Conservation (phyloP, 2,888 invertebrate genomes). For the Empis stercorea region DNA sequence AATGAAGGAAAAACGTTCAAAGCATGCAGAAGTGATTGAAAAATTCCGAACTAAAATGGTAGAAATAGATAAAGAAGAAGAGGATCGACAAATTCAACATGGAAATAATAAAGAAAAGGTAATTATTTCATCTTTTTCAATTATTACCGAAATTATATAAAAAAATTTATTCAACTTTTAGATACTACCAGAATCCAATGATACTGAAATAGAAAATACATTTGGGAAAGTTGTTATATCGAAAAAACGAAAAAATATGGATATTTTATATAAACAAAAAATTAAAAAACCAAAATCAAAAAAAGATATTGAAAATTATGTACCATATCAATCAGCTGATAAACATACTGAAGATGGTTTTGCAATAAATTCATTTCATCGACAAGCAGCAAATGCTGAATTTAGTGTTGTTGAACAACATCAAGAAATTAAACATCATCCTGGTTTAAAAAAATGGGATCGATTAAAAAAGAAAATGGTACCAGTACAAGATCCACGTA, state of each 20-base stretch:
- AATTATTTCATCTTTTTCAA: too few species aligned
- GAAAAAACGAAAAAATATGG: conserved; percentile 39
- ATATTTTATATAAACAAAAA: conserved; percentile 44
- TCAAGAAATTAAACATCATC: conserved; percentile 49
- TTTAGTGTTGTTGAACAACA: conserved; percentile 73
- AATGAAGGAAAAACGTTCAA: conserved; percentile 78
- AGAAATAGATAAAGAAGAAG: conserved; percentile 25
- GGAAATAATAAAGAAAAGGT: conserved; percentile 6
- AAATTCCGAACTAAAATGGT: conserved; percentile 33
- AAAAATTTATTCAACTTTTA: conserved; percentile 2
- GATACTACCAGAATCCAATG: conserved; percentile 34
- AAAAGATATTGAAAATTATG: conserved; percentile 68
- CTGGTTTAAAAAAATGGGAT: conserved; percentile 74
- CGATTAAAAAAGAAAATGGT: conserved; percentile 94
- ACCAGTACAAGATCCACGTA: conserved; percentile 40
- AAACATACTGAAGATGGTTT: conserved; percentile 61
- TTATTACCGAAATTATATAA: neutral
- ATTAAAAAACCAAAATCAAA: conserved; percentile 37
- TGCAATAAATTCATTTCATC: conserved; percentile 65
- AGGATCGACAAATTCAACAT: conserved; percentile 15
- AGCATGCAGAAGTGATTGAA: conserved; percentile 45
- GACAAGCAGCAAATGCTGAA: conserved; percentile 63
- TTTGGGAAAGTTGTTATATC: conserved; percentile 45
- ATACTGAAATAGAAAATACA: conserved; percentile 42
- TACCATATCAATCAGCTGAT: conserved; percentile 74